Evolutionary conservation across 2,113 vertebrate genomes (phyloP).

Genomic region (Lagopus muta): DNA sequence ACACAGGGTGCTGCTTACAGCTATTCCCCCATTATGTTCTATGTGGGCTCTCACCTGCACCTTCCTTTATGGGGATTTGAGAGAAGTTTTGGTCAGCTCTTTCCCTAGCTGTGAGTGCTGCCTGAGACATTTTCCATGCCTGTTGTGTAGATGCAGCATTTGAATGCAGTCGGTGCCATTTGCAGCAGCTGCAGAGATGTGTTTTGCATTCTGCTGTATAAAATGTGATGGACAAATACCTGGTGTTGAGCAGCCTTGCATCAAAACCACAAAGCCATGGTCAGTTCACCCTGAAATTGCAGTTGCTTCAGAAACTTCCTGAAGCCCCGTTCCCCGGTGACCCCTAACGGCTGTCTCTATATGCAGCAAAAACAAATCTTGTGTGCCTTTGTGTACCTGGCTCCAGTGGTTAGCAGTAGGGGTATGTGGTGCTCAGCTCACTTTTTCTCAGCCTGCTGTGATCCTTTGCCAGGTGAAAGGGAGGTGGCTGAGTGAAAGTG

Average conservation of each 20-base stretch:
- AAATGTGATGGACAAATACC: rapidly evolving
- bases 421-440: background rate
- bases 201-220: rapidly evolving
- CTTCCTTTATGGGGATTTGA: background rate
- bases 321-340: background rate
- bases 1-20: background rate
- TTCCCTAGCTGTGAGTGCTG: background rate
- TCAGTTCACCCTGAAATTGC: background rate
- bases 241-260: background rate
- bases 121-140: rapidly evolving
- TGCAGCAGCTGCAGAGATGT: background rate
- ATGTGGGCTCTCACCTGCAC: background rate
- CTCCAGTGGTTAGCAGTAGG: background rate
- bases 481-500: background rate
- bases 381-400: background rate
- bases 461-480: rapidly evolving
- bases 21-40: rapidly evolving
- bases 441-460: background rate
- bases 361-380: background rate
- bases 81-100: background rate
- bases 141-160: background rate
- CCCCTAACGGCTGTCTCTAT: background rate
- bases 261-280: background rate
- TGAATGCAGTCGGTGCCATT: background rate
- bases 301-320: background rate